Evolutionary conservation across 2,797 vertebrate genomes (phyloP), one percentile per base, ranked within the genome.

Genomic region (Gymnopithys bicolor): DNA sequence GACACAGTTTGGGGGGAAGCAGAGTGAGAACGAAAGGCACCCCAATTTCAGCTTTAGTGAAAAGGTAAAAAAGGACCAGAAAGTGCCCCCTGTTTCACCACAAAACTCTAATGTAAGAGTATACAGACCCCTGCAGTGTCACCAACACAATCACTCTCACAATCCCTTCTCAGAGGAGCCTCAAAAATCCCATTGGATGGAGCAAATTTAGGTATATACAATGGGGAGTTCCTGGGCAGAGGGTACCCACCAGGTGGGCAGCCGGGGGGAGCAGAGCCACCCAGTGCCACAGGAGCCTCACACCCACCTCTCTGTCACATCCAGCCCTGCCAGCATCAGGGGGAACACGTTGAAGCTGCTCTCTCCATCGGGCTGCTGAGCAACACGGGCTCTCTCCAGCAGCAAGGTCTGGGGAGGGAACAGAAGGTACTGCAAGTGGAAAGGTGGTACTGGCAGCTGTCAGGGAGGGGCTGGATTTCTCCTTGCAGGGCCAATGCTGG

Each of bases 341-440:
- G 98, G 96, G 96, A 99, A 99, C 22, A 99, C 83, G 86, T 98
- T 97, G 96, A 99, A 99, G 97, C 94, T 99, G 93, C 98, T 98
- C 96, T 99, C 99, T 22, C 98, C 98, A 0, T 96, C 96, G 0
- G 97, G 98, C 79, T 95, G 98, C 96, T 97, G 98, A 14, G 98
- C 98, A 10, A 99, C 98, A 0, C 97, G 98, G 94, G 97, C 97
- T 69, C 98, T 98, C 96, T 99, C 99, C 98, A 99, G 67, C 94
- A 99, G 98, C 98, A 99, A 97, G 0, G 99, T 99, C 99, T 99
- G 97, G 49, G 53, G 35, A 41, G 24, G 33, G 46, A 48, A 41
- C 7, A 4, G 21, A 80, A 37, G 43, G 37, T 3, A 37, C 60
- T 41, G 25, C 28, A 79, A 23, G 16, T 30, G 62, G 52, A 27